Percentiles rank a stretch among this genome's conserved stretches.
phyloP scores from a whole-genome alignment of 2,113 vertebrate species.

The Albula glossodonta region DNA sequence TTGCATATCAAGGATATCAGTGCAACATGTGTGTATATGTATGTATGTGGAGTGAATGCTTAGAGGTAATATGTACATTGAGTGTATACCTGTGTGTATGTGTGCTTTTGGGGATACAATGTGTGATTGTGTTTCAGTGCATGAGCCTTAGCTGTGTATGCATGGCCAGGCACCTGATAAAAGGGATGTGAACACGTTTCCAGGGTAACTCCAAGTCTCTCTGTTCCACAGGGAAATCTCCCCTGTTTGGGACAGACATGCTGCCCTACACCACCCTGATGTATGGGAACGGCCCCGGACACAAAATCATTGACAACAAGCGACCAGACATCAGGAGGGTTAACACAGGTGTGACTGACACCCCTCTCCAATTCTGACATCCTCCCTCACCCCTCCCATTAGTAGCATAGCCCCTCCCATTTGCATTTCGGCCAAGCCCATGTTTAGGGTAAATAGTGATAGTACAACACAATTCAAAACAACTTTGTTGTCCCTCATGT shows the following conservation, averaged over 20 bases:
- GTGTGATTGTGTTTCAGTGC: conserved; percentile 14
- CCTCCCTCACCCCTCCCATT: not conserved
- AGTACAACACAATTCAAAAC: no score
- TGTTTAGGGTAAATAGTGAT: not conserved
- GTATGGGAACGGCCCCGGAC: conserved; percentile 74
- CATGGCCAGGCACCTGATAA: not conserved
- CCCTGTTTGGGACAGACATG: conserved; percentile 63
- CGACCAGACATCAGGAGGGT: conserved; percentile 65
- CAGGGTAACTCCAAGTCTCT: not conserved
- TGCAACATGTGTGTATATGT: conserved; percentile 10
- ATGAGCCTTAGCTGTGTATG: not conserved
- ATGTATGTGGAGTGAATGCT: not conserved
- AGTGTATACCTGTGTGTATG: conserved; percentile 1
- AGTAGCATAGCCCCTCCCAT: not conserved
- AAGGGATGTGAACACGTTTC: not conserved
- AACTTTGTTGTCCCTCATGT: no score
- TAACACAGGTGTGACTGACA: conserved; percentile 62
- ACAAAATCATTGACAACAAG: conserved; percentile 59
- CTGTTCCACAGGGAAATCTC: conserved; percentile 66
- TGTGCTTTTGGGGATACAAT: not conserved
- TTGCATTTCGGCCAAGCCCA: not conserved
- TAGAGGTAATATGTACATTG: no score
- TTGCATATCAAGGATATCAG: no score
- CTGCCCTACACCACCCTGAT: conserved; percentile 70
- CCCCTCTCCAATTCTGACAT: not conserved